Percentiles rank a stretch among this genome's conserved stretches.
phyloP scores from a whole-genome alignment of 2,797 vertebrate genomes.

The Lateolabrax maculatus region DNA sequence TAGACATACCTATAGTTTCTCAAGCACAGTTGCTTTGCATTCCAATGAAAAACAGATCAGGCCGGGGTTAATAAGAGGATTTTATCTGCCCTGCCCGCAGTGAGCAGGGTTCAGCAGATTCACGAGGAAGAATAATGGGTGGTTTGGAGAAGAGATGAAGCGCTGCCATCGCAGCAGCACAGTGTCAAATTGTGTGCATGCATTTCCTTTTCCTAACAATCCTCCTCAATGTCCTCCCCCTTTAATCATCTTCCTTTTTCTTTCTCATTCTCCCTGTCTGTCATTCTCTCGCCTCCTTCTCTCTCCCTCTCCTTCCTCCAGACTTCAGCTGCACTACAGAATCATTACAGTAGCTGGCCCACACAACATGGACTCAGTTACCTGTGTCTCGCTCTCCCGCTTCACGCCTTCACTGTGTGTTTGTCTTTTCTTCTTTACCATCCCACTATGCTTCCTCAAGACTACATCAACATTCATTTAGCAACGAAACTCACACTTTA shows the following conservation, averaged over 20 bases:
- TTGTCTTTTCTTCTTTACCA: conserved; percentile 11
- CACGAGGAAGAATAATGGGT: conserved; percentile 51
- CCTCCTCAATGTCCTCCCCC: conserved; percentile 67
- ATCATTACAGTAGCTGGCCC: conserved; percentile 68
- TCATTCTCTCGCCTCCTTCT: conserved; percentile 57
- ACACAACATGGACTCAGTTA: conserved; percentile 74
- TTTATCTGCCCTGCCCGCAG: conserved; percentile 24
- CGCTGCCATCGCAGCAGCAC: conserved; percentile 18
- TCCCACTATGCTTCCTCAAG: conserved; percentile 2
- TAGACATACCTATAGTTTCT: background rate
- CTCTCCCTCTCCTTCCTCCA: conserved; percentile 55
- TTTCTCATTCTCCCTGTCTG: conserved; percentile 36
- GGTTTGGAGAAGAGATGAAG: conserved; percentile 53
- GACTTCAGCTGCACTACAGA: conserved; percentile 61
- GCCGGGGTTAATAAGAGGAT: conserved; percentile 34
- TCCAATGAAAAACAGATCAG: conserved; percentile 22
- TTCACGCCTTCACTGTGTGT: conserved; percentile 21
- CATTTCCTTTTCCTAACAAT: conserved; percentile 66
- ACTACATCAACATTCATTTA: background rate
- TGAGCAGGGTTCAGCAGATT: conserved; percentile 33
- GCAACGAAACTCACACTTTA: background rate
- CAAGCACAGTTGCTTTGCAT: conserved; percentile 2
- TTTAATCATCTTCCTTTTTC: conserved; percentile 69
- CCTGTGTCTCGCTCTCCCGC: conserved; percentile 57
- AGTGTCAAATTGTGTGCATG: conserved; percentile 47